These are phyloP conservation scores for Deilephila porcellus DNA, from an alignment of 2,888 invertebrate genomes.

Conservation along the genomic window DNA sequence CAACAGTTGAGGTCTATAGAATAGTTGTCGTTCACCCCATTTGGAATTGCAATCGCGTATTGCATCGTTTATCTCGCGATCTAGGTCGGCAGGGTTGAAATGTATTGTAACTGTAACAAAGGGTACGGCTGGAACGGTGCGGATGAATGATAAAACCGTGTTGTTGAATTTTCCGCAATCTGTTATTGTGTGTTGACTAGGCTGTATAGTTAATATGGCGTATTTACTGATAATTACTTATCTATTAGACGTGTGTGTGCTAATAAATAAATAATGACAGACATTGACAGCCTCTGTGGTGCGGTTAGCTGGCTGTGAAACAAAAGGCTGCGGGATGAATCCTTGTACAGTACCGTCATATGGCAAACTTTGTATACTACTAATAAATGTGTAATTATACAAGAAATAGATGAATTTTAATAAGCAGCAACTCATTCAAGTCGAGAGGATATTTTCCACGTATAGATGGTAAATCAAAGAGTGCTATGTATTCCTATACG, in stretches of 20 bases:
- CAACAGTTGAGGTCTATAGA: neutral
- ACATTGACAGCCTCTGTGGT: no score
- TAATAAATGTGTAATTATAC: no score
- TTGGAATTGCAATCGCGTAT: neutral
- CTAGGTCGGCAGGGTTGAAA: slow-evolving; percentile 13
- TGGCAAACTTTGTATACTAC: no score
- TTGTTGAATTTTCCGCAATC: slow-evolving; percentile 1
- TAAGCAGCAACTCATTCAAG: neutral
- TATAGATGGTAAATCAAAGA: neutral
- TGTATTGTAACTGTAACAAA: slow-evolving; percentile 11
- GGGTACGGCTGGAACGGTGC: neutral
- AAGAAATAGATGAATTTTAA: no score
- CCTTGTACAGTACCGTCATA: no score
- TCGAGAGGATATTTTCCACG: neutral
- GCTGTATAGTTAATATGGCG: neutral
- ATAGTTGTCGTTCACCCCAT: slow-evolving; percentile 6
- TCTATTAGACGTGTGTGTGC: no score
- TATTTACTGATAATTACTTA: no score
- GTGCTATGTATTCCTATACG: neutral
- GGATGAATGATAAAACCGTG: slow-evolving; percentile 8
- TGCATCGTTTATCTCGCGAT: neutral
- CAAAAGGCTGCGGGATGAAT: no score
- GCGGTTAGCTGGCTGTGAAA: no score
- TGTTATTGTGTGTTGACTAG: neutral
- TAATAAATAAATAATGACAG: no score